Evolutionary conservation across 2,797 vertebrate species (phyloP), one percentile per base, ranked within the genome.

Genomic region (Sebastiscus tertius): DNA sequence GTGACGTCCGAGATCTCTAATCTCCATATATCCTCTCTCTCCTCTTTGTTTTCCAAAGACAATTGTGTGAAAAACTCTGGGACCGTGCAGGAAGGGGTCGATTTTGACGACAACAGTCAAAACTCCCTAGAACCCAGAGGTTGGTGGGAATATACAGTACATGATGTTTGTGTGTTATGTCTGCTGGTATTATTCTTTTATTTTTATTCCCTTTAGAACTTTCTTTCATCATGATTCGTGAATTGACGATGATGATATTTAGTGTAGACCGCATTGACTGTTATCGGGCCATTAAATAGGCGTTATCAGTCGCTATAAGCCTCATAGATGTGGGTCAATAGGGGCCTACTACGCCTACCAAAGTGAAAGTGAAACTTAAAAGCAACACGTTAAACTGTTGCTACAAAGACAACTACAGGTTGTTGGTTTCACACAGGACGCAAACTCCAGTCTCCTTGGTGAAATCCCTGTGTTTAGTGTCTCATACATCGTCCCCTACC

Each of bases 51-150:
- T 83, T 33, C 14, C 96, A 5, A 66, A 99, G 98, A 99, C 96
- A 99, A 97, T 97, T 99, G 98, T 96, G 97, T 97, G 96, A 99
- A 98, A 97, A 98, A 5, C 87, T 24, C 97, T 83, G 97, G 98
- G 92, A 97, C 94, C 93, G 96, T 96, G 95, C 97, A 98, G 96
- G 98, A 99, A 95, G 97, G 97, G 92, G 97, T 98, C 95, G 97
- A 98, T 93, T 97, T 98, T 96, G 97, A 98, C 85, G 98, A 99
- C 95, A 98, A 97, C 96, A 97, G 97, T 95, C 97, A 99, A 95
- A 99, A 99, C 97, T 98, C 97, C 90, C 97, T 99, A 96, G 98
- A 99, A 96, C 98, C 98, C 94, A 96, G 97, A 98, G 98, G 98
- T 99, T 93, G 93, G 98, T 99, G 96, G 95, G 92, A 78, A 81